Evolutionary conservation across 2,888 invertebrate genomes (phyloP), one percentile per base, ranked within the genome.

Genomic region (Agriopis leucophaearia): DNA sequence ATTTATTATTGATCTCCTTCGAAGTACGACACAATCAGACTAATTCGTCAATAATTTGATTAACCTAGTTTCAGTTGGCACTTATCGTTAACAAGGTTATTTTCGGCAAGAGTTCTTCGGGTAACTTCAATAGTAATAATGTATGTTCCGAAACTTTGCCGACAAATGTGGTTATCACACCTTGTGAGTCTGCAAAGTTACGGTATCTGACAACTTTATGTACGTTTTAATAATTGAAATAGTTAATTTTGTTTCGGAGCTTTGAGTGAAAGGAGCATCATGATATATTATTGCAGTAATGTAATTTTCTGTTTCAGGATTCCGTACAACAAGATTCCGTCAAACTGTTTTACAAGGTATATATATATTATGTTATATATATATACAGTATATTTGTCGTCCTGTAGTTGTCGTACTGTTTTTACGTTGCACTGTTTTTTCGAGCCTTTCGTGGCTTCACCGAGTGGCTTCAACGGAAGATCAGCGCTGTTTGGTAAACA

Each of bases 81-180:
- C 62, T 67, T 47, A 58, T 58, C 40, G 58, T 42, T 58, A 62
- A 58, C 62, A 18, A 67, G 52, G 35, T 57, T 66, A 62, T 67
- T 58, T 67, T 62, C 52, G 40, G 16, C 51, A 61, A 38, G 36
- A 47, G 42, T 66, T 62, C 50, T 61, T 50, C 18, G 12, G 44
- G 15, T 42, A 60, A 62, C 62, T 58, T 47, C 15, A 58, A 60
- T 60, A 48, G 62, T 52, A 47, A 61, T 61, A 51, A 59, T 59
- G 42, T 18, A 57, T 61, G 66, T 62, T 42, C 1, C 36, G 35
- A 48, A 67, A 67, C 57, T 67, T 63, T 42, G 58, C 58, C 57
- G 58, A 40, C 55, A 57, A 57, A 66, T 66, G 45, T 45, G 57
- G 45, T 66, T 57, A 66, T 61, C 50, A 45, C 56, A 57, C 56